A percentile compares a stretch with the other conserved stretches of the same genome.
Conservation (phyloP, 2,797 vertebrate species). For the Sebastes nivosus region DNA sequence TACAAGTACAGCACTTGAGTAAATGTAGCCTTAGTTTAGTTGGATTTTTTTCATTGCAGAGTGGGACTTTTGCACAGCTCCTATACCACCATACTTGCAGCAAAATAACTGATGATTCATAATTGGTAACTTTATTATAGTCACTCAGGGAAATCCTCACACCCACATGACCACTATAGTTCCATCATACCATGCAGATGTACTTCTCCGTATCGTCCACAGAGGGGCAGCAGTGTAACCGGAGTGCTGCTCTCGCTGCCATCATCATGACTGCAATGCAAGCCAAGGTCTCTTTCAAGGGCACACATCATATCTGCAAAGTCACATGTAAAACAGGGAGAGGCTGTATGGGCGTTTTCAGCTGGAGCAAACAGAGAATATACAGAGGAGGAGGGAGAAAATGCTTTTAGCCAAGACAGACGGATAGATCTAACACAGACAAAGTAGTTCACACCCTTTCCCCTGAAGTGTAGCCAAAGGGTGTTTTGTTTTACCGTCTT, state of each 20-base stretch:
- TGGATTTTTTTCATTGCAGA: background rate
- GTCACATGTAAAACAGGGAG: conserved; percentile 71
- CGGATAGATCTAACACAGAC: background rate
- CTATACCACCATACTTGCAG: background rate
- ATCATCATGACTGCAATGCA: conserved; percentile 71
- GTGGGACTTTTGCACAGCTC: background rate
- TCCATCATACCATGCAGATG: background rate
- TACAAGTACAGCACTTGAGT: no score
- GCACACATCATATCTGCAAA: conserved; percentile 81
- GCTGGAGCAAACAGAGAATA: background rate
- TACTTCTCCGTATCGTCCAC: conserved; percentile 48
- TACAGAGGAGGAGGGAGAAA: background rate
- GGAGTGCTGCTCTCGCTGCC: conserved; percentile 40
- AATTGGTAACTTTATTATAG: background rate
- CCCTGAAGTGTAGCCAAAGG: background rate
- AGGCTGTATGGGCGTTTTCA: conserved; percentile 50
- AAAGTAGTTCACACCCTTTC: background rate
- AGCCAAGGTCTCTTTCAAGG: conserved; percentile 81
- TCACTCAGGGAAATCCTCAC: conserved; percentile 26
- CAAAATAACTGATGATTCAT: background rate
- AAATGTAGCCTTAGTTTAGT: no score
- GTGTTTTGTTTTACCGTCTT: background rate
- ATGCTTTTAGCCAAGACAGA: background rate
- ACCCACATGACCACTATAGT: background rate
- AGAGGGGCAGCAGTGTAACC: conserved; percentile 52